A percentile compares a stretch with the other conserved stretches of the same genome.
Evolutionary conservation across 2,888 invertebrate genomes (phyloP).

Genomic region (Tachystola acroxantha): DNA sequence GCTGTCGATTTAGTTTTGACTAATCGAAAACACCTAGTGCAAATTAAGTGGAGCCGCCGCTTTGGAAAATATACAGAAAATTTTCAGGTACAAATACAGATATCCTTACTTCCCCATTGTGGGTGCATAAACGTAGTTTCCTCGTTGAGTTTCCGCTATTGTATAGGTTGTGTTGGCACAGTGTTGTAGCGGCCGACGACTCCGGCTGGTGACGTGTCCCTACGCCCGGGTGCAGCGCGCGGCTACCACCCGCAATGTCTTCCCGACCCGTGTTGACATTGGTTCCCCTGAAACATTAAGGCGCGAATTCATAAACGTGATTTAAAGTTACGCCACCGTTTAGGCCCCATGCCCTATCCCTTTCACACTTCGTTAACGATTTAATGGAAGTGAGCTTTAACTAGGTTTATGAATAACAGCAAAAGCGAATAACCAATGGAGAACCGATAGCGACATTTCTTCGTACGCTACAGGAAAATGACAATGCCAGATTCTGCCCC

Average conservation of each 20-base stretch:
- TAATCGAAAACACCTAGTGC: constrained; percentile 16
- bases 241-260: constrained; percentile 49
- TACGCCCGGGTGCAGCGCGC: constrained; percentile 32
- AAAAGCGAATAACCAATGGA: too few relatives aligned
- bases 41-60: constrained; percentile 22
- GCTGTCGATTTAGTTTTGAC: constrained; percentile 20
- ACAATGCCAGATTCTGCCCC: too few relatives aligned
- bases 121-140: too few relatives aligned
- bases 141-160: too few relatives aligned
- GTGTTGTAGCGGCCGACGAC: constrained; percentile 5
- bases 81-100: constrained; percentile 22
- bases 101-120: neutral
- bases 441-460: too few relatives aligned
- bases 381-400: too few relatives aligned
- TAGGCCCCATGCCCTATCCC: neutral
- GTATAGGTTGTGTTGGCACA: constrained; percentile 25
- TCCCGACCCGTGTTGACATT: constrained; percentile 72
- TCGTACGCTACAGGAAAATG: too few relatives aligned
- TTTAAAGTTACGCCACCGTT: too few relatives aligned
- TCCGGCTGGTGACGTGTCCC: constrained; percentile 24
- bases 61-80: constrained; percentile 13
- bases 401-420: too few relatives aligned
- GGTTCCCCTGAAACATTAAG: constrained; percentile 57
- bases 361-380: too few relatives aligned
- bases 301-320: too few relatives aligned